Evolutionary conservation across 2,888 invertebrate genomes (phyloP).

Genomic region (Melinopterus prodromus): DNA sequence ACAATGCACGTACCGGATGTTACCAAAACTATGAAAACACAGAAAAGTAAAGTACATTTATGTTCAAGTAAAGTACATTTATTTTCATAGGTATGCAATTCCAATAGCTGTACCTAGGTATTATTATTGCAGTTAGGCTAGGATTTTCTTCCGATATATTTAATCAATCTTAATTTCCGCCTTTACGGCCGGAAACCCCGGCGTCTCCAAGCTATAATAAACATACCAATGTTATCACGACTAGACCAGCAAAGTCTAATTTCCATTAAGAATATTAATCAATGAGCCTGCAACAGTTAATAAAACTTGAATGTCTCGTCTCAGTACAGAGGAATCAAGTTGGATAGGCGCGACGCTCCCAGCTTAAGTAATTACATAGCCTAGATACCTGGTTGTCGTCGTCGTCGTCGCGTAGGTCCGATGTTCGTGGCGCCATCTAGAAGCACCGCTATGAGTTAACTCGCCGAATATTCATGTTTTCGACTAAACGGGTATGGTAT

Average conservation of each 20-base stretch:
- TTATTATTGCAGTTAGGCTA: too few relatives aligned
- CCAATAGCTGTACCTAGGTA: too few relatives aligned
- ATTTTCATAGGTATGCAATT: too few relatives aligned
- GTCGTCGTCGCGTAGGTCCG: neutral
- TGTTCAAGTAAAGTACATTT: too few relatives aligned
- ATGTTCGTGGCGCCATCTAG: slow-evolving; percentile 16
- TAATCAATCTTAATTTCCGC: neutral
- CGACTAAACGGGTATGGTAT: too few relatives aligned
- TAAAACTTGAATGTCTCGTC: neutral
- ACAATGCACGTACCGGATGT: too few relatives aligned
- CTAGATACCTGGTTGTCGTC: neutral
- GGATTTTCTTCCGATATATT: neutral
- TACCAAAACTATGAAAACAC: too few relatives aligned
- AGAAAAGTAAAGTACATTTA: too few relatives aligned
- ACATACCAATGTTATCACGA: neutral
- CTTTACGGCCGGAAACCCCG: neutral
- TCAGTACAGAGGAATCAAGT: neutral
- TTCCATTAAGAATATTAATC: neutral
- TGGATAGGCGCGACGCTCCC: neutral
- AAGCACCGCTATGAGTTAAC: neutral
- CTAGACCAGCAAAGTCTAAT: neutral
- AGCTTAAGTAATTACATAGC: neutral
- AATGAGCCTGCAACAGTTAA: neutral
- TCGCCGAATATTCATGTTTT: neutral
- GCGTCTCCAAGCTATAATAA: neutral